Evolutionary conservation across 1,140 invertebrate genomes (phyloP).

Genomic region (Eumaeus atala): DNA sequence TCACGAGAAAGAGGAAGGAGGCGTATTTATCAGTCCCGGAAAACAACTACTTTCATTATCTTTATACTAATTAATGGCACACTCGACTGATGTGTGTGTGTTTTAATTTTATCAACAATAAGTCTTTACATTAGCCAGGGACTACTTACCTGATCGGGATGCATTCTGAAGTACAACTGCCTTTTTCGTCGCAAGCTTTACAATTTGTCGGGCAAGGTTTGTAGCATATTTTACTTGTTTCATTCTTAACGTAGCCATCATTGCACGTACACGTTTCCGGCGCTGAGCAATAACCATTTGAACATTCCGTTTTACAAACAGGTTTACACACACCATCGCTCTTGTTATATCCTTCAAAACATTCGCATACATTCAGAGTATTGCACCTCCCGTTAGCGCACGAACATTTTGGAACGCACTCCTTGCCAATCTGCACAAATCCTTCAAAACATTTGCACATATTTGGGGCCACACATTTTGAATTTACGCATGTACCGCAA

Average conservation of each 20-base stretch:
- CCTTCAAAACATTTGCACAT: slow-evolving; percentile 31
- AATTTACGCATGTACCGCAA: slow-evolving; percentile 62
- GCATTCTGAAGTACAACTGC: slow-evolving; percentile 22
- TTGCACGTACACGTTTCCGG: slow-evolving; percentile 24
- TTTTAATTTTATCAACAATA: too few species aligned
- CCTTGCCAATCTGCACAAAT: slow-evolving; percentile 25
- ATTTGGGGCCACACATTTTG: slow-evolving; percentile 69
- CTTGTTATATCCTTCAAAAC: slow-evolving; percentile 24
- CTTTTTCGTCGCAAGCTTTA: slow-evolving; percentile 23
- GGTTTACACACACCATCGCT: slow-evolving; percentile 23
- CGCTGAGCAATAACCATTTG: slow-evolving; percentile 24
- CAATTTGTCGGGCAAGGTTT: slow-evolving; percentile 24
- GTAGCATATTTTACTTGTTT: slow-evolving; percentile 16
- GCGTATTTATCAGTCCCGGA: too few species aligned
- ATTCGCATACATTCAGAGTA: slow-evolving; percentile 26
- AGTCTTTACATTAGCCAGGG: too few species aligned
- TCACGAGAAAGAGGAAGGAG: too few species aligned
- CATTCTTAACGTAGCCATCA: slow-evolving; percentile 19
- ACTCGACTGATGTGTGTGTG: too few species aligned
- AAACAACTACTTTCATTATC: too few species aligned
- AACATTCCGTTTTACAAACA: slow-evolving; percentile 21
- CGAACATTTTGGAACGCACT: slow-evolving; percentile 20
- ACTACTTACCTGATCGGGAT: slow-evolving; percentile 18
- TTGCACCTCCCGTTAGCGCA: slow-evolving; percentile 21
- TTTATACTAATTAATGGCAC: too few species aligned